These are phyloP conservation scores for Gracilinanus agilis DNA, from an alignment of 2,113 vertebrate genomes.

Conservation along the genomic window DNA sequence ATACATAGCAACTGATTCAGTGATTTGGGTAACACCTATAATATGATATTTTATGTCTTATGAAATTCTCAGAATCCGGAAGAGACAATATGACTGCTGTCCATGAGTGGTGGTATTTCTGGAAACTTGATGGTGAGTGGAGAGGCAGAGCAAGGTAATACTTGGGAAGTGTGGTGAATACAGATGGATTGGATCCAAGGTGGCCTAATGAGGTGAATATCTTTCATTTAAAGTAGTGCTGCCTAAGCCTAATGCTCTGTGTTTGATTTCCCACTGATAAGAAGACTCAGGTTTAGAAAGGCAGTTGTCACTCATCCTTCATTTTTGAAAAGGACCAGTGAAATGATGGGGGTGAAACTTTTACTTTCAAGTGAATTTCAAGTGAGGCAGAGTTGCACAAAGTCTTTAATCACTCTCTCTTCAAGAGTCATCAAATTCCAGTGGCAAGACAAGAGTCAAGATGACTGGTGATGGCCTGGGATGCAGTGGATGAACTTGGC, in stretches of 20 bases:
- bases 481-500: too few species aligned
- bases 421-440: too few species aligned
- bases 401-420: too few species aligned
- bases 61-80: not conserved
- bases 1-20: not conserved
- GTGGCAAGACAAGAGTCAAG: too few species aligned
- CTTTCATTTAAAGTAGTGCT: not conserved
- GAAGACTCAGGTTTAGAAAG: not conserved
- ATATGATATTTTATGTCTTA: not conserved
- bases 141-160: not conserved
- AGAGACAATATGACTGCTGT: not conserved
- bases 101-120: not conserved
- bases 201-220: not conserved
- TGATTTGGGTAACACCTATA: not conserved
- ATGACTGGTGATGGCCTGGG: too few species aligned
- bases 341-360: too few species aligned
- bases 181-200: not conserved
- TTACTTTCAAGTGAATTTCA: too few species aligned
- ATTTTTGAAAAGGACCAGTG: too few species aligned
- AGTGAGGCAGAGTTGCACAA: too few species aligned
- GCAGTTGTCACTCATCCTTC: not conserved
- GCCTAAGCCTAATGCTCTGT: not conserved
- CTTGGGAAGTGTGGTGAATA: not conserved
- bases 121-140: not conserved
- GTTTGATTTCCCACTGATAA: not conserved